Base-by-base conservation (phyloP, 2,797 vertebrate species). In the Lagocephalus sceleratus region DNA sequence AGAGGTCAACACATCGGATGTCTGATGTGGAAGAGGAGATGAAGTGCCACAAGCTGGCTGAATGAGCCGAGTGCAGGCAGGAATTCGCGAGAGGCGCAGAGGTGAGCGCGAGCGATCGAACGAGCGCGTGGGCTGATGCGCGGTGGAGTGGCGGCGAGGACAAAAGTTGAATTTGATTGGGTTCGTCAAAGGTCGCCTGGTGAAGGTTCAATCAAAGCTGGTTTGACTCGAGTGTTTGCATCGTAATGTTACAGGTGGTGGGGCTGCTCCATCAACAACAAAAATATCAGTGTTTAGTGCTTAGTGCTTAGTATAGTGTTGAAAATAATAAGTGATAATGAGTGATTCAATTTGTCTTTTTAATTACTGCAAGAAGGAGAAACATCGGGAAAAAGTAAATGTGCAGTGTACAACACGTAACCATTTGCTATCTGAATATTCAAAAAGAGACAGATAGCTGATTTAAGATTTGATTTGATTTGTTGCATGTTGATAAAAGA, bases 11-110 rank as follows among this genome's bases (percentile, higher is more conserved):
- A 10, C 11, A 10, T 29, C 29, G 29, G 63, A 54, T 50, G 60
- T 59, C 57, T 54, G 49, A 70, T 63, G 52, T 54, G 35, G 14
- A 49, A 54, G 59, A 58, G 32, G 57, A 68, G 57, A 62, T 39
- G 52, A 60, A 67, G 60, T 26, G 3, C 58, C 61, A 39, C 53
- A 6, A 56, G 15, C 53, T 67, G 42, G 23, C 23, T 54, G 58
- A 73, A 61, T 19, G 16, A 51, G 20, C 47, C 57, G 83, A 76
- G 72, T 68, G 43, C 46, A 56, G 65, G 38, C 29, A 29, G 29
- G 9, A 52, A 60, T 50, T 57, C 64, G 63, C 23, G 12, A 29
- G 22, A 57, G 39, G 60, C 40, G 67, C 39, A 59, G 40, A 47
- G 32, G 54, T 46, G 47, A 40, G 46, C 20, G 61, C n/a, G 48